A percentile compares a stretch with the other conserved stretches of the same genome.
Evolutionary conservation across 2,113 vertebrate species (phyloP).

Genomic region (Salvelinus sp.): DNA sequence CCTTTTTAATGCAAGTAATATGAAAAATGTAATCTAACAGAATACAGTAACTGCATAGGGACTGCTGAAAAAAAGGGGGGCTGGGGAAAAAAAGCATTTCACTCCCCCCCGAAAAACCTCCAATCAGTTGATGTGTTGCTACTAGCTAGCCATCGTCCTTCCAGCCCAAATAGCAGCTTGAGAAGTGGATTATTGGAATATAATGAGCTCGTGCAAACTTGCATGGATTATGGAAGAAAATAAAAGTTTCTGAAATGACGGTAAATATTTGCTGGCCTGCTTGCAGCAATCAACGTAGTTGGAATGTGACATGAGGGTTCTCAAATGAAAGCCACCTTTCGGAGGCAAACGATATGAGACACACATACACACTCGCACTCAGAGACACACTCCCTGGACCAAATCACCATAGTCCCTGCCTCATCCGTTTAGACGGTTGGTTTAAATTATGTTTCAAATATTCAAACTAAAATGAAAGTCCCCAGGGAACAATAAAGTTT

Average conservation of each 20-base stretch:
- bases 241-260: slow-evolving; percentile 64
- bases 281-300: slow-evolving; percentile 57
- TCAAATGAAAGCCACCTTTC: slow-evolving; percentile 67
- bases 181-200: background rate
- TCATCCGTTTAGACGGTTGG: slow-evolving; percentile 29
- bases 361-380: slow-evolving; percentile 5
- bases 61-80: slow-evolving; percentile 13
- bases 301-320: slow-evolving; percentile 53
- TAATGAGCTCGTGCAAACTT: slow-evolving; percentile 20
- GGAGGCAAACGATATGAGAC: slow-evolving; percentile 40
- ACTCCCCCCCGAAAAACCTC: background rate
- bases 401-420: slow-evolving; percentile 32
- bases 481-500: slow-evolving; percentile 37
- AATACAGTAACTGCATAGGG: slow-evolving; percentile 43
- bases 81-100: slow-evolving; percentile 9
- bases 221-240: slow-evolving; percentile 57
- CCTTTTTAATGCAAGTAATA: slow-evolving; percentile 54
- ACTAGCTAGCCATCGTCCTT: background rate
- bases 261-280: slow-evolving; percentile 68
- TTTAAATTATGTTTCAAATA: slow-evolving; percentile 49
- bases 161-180: slow-evolving; percentile 5
- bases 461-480: slow-evolving; percentile 41
- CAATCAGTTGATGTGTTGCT: background rate
- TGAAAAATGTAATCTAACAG: slow-evolving; percentile 48
- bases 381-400: slow-evolving; percentile 16